Base-by-base conservation (phyloP, 2,113 vertebrate species). In the Elephantulus edwardii region DNA sequence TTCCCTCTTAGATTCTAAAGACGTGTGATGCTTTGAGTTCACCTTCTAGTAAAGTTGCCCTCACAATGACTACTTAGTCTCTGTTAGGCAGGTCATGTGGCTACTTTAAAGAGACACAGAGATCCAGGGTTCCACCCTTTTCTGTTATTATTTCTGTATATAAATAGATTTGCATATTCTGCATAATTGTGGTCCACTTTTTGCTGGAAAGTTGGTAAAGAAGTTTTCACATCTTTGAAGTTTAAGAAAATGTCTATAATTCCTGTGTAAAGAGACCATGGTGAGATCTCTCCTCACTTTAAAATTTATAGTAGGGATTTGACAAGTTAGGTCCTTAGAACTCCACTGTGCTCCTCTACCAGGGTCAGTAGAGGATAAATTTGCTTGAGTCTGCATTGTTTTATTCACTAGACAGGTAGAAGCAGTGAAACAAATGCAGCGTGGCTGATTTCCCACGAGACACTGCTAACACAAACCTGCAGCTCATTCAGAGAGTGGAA, bases 371-470 rank as follows among this genome's bases (percentile, higher is more conserved):
- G 30, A 52, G 50, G 52, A 48, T 40, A 74, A 56, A 75, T 46
- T 40, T 28, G 10, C 40, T 2, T 56, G 42, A 44, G 42, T 58
- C 50, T 50, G 8, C 13, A n/a, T 72, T 20, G 5, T 50, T 92
- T 56, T 50, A 50, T 82, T 91, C 74, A 54, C 30, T n/a, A 44
- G 72, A 56, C 78, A 95, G 54, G 82, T 78, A 58, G 82, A 42
- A 93, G 12, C 50, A 44, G 46, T 91, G 52, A 91, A 58, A 83
- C n/a, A 78, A 58, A 42, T 40, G 60, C 60, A n/a, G n/a, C 40
- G 33, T 74, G 80, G 3, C 71, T 86, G 72, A 91, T 93, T 93
- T 91, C 93, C 80, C 83, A 81, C 48, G 88, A 88, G 90, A 62
- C 28, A 35, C 30, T 83, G 35, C 33, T 46, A 56, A 33, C 3